phyloP scores from a whole-genome alignment of 2,113 vertebrate species.

The Aix galericulata region DNA sequence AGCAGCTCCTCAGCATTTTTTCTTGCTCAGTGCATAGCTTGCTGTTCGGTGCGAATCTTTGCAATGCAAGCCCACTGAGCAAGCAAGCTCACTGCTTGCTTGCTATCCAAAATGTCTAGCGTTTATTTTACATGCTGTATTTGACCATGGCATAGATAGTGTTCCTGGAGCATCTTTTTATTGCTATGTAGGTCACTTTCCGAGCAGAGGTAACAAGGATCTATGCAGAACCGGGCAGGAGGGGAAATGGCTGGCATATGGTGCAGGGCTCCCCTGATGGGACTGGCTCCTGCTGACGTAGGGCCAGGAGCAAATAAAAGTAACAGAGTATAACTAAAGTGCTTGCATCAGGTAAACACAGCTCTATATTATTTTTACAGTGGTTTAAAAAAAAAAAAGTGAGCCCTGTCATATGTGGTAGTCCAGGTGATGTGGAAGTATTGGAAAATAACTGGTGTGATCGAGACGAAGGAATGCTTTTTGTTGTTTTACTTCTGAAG shows the following conservation, averaged over 20 bases:
- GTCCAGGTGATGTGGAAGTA: background rate
- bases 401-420: background rate
- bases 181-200: conserved; percentile 47
- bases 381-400: background rate
- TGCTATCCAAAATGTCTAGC: conserved; percentile 1
- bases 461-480: background rate
- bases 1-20: background rate
- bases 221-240: background rate
- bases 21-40: background rate
- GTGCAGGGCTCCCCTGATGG: background rate
- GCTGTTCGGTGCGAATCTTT: background rate
- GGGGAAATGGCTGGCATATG: background rate
- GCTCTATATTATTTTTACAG: background rate
- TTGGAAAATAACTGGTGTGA: background rate
- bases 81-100: background rate
- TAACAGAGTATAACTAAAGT: background rate
- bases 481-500: background rate
- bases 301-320: background rate
- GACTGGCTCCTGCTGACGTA: background rate
- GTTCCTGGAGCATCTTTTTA: conserved; percentile 12
- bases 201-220: conserved; percentile 1
- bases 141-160: conserved; percentile 12
- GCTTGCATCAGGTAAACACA: background rate
- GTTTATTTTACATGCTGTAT: background rate
- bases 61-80: background rate